Base-by-base conservation (phyloP, 2,113 vertebrate species). In the Dipodomys stephensi region DNA sequence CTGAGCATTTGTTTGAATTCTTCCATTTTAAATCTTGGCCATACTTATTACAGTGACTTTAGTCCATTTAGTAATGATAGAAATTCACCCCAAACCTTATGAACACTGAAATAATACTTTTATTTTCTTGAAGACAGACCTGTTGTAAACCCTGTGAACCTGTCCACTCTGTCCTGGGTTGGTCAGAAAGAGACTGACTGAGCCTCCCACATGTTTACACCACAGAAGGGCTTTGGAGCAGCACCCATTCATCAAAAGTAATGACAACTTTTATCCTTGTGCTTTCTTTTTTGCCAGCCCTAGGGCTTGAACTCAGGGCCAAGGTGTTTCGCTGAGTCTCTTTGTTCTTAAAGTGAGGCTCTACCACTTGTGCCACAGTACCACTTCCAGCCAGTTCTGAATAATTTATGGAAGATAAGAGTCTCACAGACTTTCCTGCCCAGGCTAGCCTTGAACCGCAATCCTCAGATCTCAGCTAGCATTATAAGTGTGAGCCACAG, bases 21-120 rank as follows among this genome's bases (percentile, higher is more conserved):
- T 85, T 68, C 28, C 60, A 46, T 46, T 96, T 93, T 77, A 60
- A 72, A 49, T 57, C 80, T 79, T 39, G 92, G 71, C 65, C 57
- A 44, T 25, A 19, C 16, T 32, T 64, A 65, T 90, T 60, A n/a
- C 64, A 27, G 30, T 92, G 9, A 64, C 65, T 69, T 32, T 39
- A 60, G 32, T 72, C 44, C 22, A 32, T 10, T 62, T 64, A 78
- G 68, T 27, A 62, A 78, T 11, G 11, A 27, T 77, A 15, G 23
- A 81, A 80, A 77, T 7, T 39, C 39, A 39, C 39, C 39, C 39
- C 39, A 39, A 39, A 39, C 5, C 39, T 35, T 69, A 25, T 30
- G 65, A 87, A 64, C 28, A 57, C 69, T 65, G 64, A 90, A 78
- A 67, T 16, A 30, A 46, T 28, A 19, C 64, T 78, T 84, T 10